Conservation (phyloP, 2,797 vertebrate genomes). For the Artibeus jamaicensis region DNA sequence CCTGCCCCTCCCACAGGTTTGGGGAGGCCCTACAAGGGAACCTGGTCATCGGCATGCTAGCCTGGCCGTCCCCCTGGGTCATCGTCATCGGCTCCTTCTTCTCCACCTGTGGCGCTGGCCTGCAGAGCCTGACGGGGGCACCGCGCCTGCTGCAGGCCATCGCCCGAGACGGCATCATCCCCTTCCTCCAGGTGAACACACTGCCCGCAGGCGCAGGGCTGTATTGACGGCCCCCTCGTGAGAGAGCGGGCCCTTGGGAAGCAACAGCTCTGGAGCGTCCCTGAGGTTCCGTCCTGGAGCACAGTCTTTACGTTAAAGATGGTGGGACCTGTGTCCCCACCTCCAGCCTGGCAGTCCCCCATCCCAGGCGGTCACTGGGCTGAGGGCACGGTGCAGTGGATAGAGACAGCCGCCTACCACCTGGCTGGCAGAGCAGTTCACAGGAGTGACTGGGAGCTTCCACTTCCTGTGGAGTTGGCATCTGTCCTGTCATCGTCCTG, state of each 20-base stretch:
- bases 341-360: not conserved
- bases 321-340: accelerated
- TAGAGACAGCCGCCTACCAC: not conserved
- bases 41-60: conserved; percentile 93
- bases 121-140: conserved; percentile 96
- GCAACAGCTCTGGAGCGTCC: not conserved
- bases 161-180: conserved; percentile 94
- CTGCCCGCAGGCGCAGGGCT: accelerated
- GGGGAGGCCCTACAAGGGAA: conserved; percentile 95
- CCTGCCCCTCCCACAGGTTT: conserved; percentile 80
- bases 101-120: conserved; percentile 95
- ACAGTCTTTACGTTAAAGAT: accelerated
- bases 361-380: not conserved
- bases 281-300: not conserved
- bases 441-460: not conserved
- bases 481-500: not conserved
- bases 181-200: conserved; percentile 90
- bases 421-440: not conserved
- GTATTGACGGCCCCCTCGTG: accelerated
- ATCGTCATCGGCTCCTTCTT: conserved; percentile 98
- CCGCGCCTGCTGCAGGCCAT: conserved; percentile 96
- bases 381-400: not conserved
- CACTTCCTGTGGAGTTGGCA: not conserved
- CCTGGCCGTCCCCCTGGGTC: conserved; percentile 98
- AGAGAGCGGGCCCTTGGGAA: not conserved